Evolutionary conservation across 2,888 invertebrate species (phyloP).

Genomic region (Vannuccia rotundouncinata): DNA sequence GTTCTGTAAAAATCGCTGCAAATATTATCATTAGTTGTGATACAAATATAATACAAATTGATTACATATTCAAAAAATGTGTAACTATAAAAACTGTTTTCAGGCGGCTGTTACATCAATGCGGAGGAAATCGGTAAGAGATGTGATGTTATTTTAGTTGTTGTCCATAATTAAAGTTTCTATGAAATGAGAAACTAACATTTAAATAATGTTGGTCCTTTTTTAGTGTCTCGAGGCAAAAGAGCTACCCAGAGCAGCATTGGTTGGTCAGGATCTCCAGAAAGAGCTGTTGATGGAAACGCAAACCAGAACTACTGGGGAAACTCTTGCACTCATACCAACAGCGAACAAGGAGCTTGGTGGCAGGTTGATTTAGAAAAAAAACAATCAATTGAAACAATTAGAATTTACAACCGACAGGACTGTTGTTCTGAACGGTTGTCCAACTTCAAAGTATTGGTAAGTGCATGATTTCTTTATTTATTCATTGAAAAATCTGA

Average conservation of each 20-base stretch:
- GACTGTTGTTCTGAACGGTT: background rate
- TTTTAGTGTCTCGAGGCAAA: background rate
- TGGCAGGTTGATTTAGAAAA: background rate
- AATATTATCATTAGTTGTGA: too few species aligned
- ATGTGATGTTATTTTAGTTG: too few species aligned
- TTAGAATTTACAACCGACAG: background rate
- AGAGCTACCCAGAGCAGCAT: background rate
- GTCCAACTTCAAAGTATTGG: background rate
- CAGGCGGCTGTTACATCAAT: too few species aligned
- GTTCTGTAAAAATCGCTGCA: too few species aligned
- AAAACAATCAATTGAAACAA: background rate
- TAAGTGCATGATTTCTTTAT: background rate
- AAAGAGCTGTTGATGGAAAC: background rate
- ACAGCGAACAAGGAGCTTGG: background rate
- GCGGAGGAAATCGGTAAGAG: too few species aligned
- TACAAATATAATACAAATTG: too few species aligned
- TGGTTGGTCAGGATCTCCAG: background rate
- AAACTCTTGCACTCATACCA: background rate
- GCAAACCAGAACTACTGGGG: background rate
- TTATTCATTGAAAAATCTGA: too few species aligned
- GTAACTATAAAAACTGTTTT: too few species aligned
- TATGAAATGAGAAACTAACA: too few species aligned
- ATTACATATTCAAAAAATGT: too few species aligned
- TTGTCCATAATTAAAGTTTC: too few species aligned
- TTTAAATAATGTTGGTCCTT: too few species aligned